A percentile compares a stretch with the other conserved stretches of the same genome.
phyloP scores from a whole-genome alignment of 1,140 invertebrate genomes.

The Heliconius eleuchia region DNA sequence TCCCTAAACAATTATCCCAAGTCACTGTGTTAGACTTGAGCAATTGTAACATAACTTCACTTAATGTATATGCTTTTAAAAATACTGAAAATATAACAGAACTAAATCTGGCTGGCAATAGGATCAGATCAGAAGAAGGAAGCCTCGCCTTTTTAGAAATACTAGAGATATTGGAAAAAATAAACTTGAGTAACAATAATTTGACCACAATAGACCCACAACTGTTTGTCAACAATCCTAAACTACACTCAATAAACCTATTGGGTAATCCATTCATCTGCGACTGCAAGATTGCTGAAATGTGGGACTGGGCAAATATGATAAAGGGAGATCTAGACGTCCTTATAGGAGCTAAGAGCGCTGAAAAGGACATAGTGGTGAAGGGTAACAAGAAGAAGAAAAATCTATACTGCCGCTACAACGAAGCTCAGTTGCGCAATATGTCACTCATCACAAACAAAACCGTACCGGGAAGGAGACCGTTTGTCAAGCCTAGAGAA shows the following conservation, averaged over 20 bases:
- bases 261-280: conserved; percentile 87
- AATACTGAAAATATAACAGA: conserved; percentile 84
- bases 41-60: conserved; percentile 83
- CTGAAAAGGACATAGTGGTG: conserved; percentile 81
- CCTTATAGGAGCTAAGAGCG: conserved; percentile 84
- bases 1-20: conserved; percentile 85
- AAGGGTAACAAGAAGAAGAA: conserved; percentile 85
- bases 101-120: conserved; percentile 84
- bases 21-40: conserved; percentile 85
- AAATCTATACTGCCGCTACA: conserved; percentile 85
- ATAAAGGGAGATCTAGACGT: conserved; percentile 85
- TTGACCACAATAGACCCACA: conserved; percentile 82
- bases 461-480: conserved; percentile 79
- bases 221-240: conserved; percentile 82
- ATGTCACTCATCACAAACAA: conserved; percentile 78
- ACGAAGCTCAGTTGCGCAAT: conserved; percentile 81
- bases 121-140: conserved; percentile 74
- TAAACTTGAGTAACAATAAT: conserved; percentile 86
- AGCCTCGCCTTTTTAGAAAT: conserved; percentile 83
- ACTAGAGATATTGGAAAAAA: conserved; percentile 82
- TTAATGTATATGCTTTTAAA: conserved; percentile 84
- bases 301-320: conserved; percentile 87
- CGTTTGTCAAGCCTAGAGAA: conserved; percentile 82
- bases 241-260: conserved; percentile 83
- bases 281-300: conserved; percentile 86